These are phyloP conservation scores for Drosophila sordidula DNA, from an alignment of 2,888 invertebrate genomes.

Conservation along the genomic window DNA sequence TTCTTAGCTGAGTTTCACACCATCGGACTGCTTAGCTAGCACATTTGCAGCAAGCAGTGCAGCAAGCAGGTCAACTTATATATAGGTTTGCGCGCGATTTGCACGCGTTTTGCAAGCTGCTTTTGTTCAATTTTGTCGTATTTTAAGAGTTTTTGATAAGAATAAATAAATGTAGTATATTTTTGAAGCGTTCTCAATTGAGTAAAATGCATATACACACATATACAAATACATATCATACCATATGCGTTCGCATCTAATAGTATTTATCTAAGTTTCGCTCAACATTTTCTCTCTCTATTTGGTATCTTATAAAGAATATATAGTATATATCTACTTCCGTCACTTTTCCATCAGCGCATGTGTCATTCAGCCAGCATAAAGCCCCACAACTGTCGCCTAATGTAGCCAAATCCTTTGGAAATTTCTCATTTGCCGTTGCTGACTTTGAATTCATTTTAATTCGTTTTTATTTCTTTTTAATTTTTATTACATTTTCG, in stretches of 20 bases:
- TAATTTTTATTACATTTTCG: conserved; percentile 84
- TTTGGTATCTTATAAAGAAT: not conserved
- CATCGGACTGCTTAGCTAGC: not conserved
- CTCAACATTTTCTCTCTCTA: no score
- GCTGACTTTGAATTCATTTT: conserved; percentile 75
- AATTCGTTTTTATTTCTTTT: conserved; percentile 84
- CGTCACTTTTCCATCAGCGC: conserved; percentile 6
- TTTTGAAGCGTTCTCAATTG: no score
- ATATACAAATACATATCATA: no score
- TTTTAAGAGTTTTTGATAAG: not conserved
- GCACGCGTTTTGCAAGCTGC: not conserved
- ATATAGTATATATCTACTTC: not conserved
- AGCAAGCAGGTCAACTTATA: conserved; percentile 2
- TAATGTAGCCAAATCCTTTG: conserved; percentile 28
- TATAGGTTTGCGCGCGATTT: not conserved
- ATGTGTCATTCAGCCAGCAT: conserved; percentile 42
- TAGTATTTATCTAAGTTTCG: no score
- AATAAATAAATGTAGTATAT: not conserved
- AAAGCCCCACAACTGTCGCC: conserved; percentile 65
- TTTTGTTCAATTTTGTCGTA: not conserved
- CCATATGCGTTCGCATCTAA: no score
- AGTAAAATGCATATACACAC: no score
- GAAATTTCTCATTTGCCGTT: conserved; percentile 32
- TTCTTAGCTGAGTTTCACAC: conserved; percentile 13
- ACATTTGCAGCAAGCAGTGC: not conserved